phyloP scores from a whole-genome alignment of 1,140 invertebrate genomes.

The Cydia fagiglandana region DNA sequence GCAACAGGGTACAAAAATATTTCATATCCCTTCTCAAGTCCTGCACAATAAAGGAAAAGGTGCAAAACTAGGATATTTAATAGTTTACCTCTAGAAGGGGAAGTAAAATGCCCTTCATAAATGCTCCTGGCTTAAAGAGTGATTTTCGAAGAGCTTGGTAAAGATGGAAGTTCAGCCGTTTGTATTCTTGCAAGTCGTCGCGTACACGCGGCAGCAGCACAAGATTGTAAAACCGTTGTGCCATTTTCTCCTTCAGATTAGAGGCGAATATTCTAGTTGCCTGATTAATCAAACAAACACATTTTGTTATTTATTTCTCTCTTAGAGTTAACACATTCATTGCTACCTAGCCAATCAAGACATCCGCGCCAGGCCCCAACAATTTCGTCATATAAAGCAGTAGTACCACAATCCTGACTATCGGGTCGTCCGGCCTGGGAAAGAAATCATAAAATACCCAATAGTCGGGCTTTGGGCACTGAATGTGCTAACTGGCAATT shows the following conservation, averaged over 20 bases:
- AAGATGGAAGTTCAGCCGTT: conserved; percentile 97
- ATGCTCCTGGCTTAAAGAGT: conserved; percentile 98
- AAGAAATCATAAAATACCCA: no score
- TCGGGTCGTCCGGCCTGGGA: no score
- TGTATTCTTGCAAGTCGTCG: conserved; percentile 97
- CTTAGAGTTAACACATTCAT: no score
- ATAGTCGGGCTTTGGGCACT: no score
- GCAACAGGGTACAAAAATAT: conserved; percentile 40
- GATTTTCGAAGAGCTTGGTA: conserved; percentile 96
- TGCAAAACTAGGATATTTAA: neutral
- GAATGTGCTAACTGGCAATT: no score
- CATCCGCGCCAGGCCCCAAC: no score
- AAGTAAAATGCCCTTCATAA: conserved; percentile 98
- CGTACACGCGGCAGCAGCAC: conserved; percentile 94
- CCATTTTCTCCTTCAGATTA: conserved; percentile 97
- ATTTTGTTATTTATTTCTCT: no score
- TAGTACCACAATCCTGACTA: no score
- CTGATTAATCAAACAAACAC: conserved; percentile 66
- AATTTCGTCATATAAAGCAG: no score
- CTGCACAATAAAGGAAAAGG: neutral
- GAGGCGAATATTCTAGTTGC: conserved; percentile 97
- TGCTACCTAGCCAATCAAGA: no score
- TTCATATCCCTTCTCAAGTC: neutral
- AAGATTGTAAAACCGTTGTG: conserved; percentile 97
- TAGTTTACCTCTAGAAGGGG: conserved; percentile 88